Evolutionary conservation across 2,113 vertebrate species (phyloP).

Genomic region (Gambusia holbrooki): DNA sequence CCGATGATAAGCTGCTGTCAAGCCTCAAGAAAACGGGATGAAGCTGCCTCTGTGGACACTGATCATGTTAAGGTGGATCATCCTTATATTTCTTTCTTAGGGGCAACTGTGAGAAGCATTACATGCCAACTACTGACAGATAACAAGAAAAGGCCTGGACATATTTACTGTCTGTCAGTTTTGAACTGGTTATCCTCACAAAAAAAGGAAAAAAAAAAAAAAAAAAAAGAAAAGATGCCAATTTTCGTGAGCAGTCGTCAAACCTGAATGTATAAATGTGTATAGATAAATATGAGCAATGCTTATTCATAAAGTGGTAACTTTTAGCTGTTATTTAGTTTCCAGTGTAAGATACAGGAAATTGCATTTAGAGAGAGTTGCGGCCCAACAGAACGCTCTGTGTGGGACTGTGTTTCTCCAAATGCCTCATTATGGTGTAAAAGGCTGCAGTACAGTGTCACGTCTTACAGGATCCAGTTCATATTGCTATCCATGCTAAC

Average conservation of each 20-base stretch:
- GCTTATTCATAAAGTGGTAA: conserved; percentile 81
- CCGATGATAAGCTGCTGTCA: conserved; percentile 77
- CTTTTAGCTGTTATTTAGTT: conserved; percentile 78
- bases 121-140: conserved; percentile 59
- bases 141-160: conserved; percentile 44
- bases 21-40: conserved; percentile 65
- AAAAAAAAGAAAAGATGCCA: conserved; percentile 59
- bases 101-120: conserved; percentile 50
- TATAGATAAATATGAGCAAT: conserved; percentile 79
- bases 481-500: conserved; percentile 57
- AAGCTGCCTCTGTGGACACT: conserved; percentile 58
- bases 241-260: conserved; percentile 66
- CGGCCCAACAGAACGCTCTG: conserved; percentile 57
- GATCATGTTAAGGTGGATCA: conserved; percentile 38
- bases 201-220: background rate
- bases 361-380: conserved; percentile 61
- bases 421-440: conserved; percentile 61
- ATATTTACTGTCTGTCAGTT: conserved; percentile 55
- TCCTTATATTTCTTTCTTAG: conserved; percentile 36
- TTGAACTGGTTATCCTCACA: conserved; percentile 35
- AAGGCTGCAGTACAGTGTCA: conserved; percentile 47
- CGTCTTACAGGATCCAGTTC: conserved; percentile 51
- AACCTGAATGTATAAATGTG: conserved; percentile 81
- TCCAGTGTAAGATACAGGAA: conserved; percentile 73
- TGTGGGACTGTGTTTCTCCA: conserved; percentile 50